Evolutionary conservation across 2,888 invertebrate genomes (phyloP).

Genomic region (Galeopsomyia nigrocyanea): DNA sequence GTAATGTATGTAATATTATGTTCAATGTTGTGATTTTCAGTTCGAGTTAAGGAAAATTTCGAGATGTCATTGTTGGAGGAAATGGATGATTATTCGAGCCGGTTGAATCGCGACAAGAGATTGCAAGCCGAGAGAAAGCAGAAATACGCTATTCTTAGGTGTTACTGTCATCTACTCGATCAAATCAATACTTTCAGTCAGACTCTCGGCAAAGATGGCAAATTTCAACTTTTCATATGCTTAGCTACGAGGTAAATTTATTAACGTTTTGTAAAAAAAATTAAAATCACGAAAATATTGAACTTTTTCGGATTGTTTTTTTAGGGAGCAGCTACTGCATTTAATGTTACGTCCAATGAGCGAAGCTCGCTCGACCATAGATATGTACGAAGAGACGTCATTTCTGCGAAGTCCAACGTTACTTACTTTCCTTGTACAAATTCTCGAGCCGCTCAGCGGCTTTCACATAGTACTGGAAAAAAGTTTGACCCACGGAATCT

Average conservation of each 20-base stretch:
- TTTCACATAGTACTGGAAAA: conserved; percentile 90
- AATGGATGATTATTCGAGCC: conserved; percentile 67
- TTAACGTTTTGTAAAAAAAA: neutral
- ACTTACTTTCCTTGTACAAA: conserved; percentile 89
- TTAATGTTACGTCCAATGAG: conserved; percentile 94
- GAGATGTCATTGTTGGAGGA: conserved; percentile 81
- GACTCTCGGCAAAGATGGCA: conserved; percentile 96
- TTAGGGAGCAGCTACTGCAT: conserved; percentile 89
- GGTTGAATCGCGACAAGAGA: conserved; percentile 60
- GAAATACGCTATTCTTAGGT: conserved; percentile 79
- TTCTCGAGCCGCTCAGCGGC: conserved; percentile 90
- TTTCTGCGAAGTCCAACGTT: conserved; percentile 91
- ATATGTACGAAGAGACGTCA: conserved; percentile 97
- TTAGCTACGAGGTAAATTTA: conserved; percentile 85
- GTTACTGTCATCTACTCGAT: conserved; percentile 90
- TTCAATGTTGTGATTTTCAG: conserved; percentile 68
- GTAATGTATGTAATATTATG: neutral
- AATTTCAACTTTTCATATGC: conserved; percentile 97
- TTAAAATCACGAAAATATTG: neutral
- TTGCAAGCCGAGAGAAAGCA: conserved; percentile 60
- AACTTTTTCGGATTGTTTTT: conserved; percentile 23
- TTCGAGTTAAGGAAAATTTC: conserved; percentile 85
- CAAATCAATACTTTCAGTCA: conserved; percentile 89
- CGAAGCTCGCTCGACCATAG: conserved; percentile 86
- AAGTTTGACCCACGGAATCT: conserved; percentile 81